Conservation (phyloP, 1,140 invertebrate species). For the Drosophila virilis region DNA sequence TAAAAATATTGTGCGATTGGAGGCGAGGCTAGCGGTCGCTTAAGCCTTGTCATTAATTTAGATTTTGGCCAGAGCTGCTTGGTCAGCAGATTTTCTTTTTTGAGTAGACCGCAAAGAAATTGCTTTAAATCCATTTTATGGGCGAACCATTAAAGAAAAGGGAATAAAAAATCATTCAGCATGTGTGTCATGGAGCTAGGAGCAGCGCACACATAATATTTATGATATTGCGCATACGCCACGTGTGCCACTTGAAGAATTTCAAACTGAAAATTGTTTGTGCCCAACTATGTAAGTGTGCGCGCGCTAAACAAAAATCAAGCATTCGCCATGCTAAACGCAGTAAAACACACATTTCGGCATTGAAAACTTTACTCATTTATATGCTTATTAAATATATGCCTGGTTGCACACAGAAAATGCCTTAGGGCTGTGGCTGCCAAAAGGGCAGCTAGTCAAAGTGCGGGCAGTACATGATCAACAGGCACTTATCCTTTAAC, state of each 20-base stretch:
- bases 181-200: conserved; percentile 30
- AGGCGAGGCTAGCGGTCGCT: conserved; percentile 16
- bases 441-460: neutral
- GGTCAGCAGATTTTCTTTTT: conserved; percentile 63
- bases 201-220: conserved; percentile 17
- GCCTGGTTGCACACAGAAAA: conserved; percentile 15
- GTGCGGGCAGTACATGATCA: neutral
- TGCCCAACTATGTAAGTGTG: neutral
- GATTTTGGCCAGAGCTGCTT: conserved; percentile 35
- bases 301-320: conserved; percentile 39
- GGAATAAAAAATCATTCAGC: conserved; percentile 25
- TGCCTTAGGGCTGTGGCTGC: too few relatives aligned
- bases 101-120: conserved; percentile 65
- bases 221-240: conserved; percentile 48
- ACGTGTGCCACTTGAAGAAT: conserved; percentile 37
- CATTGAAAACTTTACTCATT: conserved; percentile 74
- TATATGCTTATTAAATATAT: conserved; percentile 78
- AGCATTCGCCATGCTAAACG: conserved; percentile 47
- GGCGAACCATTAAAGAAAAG: conserved; percentile 53
- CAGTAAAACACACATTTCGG: conserved; percentile 52
- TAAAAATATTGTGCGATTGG: conserved; percentile 59
- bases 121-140: conserved; percentile 79
- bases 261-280: conserved; percentile 27
- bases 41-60: conserved; percentile 77
- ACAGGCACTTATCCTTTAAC: conserved; percentile 17